Conservation (phyloP, 2,797 vertebrate genomes). For the Melanotaenia pygmaea region DNA sequence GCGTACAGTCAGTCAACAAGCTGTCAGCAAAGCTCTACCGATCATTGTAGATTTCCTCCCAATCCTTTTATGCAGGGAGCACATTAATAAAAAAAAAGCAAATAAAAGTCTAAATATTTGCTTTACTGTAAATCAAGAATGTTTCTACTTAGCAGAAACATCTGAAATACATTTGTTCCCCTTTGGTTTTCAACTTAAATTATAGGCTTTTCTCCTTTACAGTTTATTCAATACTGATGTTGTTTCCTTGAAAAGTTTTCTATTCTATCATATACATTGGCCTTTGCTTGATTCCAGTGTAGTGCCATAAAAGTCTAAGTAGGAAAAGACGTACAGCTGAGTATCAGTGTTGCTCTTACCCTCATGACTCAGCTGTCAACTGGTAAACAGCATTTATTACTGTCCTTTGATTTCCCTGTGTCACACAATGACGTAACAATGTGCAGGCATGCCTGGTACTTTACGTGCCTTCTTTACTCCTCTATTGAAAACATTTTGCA, state of each 20-base stretch:
- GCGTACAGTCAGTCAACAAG: constrained; percentile 16
- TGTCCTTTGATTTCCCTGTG: constrained; percentile 23
- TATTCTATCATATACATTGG: constrained; percentile 28
- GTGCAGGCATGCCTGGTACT: constrained; percentile 71
- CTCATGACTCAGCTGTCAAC: constrained; percentile 25
- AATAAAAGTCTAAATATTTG: constrained; percentile 52
- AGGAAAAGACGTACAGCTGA: constrained; percentile 18
- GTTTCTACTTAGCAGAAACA: constrained; percentile 42
- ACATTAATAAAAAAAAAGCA: constrained; percentile 23
- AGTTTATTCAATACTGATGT: not conserved
- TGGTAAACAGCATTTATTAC: constrained; percentile 46
- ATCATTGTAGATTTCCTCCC: constrained; percentile 26
- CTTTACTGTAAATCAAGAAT: constrained; percentile 43
- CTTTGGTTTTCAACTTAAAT: constrained; percentile 17
- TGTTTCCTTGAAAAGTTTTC: constrained; percentile 1
- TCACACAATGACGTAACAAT: constrained; percentile 33
- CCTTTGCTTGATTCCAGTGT: constrained; percentile 29
- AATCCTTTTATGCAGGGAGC: constrained; percentile 34
- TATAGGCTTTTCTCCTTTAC: not conserved
- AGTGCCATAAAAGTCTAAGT: constrained; percentile 36
- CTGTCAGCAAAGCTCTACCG: constrained; percentile 39
- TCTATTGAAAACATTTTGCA: constrained; percentile 62
- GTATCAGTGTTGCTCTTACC: constrained; percentile 15
- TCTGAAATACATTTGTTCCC: constrained; percentile 42
- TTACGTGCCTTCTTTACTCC: constrained; percentile 41